These are phyloP conservation scores for Paralichthys olivaceus DNA, from an alignment of 2,113 vertebrate genomes.

Conservation along the genomic window DNA sequence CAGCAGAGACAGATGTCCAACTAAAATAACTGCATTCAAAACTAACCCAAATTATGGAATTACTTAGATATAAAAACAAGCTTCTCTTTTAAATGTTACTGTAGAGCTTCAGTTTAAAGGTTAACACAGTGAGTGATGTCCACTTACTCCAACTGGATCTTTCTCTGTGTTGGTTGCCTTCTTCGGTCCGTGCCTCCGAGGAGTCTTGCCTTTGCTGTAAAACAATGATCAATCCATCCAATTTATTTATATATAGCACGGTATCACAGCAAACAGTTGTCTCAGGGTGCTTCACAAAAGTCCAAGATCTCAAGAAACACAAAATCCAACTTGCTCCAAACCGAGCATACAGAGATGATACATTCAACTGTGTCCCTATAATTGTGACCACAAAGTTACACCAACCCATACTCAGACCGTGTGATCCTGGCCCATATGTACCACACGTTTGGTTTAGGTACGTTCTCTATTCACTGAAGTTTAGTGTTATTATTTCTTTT, in stretches of 20 bases:
- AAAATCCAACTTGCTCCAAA: too few species aligned
- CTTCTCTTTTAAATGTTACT: background rate
- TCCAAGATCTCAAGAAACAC: too few species aligned
- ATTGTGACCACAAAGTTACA: background rate
- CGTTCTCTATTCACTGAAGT: too few species aligned
- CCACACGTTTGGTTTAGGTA: too few species aligned
- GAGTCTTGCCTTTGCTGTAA: conserved; percentile 82
- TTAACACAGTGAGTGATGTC: background rate
- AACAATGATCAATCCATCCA: conserved; percentile 3
- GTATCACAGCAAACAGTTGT: background rate
- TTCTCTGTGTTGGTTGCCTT: conserved; percentile 82
- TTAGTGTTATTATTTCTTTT: too few species aligned
- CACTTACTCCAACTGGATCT: conserved; percentile 88
- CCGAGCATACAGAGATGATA: too few species aligned
- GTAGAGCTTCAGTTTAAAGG: background rate
- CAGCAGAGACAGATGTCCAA: too few species aligned
- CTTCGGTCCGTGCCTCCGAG: conserved; percentile 79
- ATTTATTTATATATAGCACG: too few species aligned
- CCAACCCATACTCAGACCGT: background rate
- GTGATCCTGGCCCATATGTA: too few species aligned
- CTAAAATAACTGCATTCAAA: background rate
- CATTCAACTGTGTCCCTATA: too few species aligned
- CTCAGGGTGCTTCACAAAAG: too few species aligned
- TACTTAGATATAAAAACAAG: background rate
- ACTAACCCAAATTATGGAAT: background rate